phyloP scores from a whole-genome alignment of 1,140 invertebrate species.

The Drosophila bocqueti region DNA sequence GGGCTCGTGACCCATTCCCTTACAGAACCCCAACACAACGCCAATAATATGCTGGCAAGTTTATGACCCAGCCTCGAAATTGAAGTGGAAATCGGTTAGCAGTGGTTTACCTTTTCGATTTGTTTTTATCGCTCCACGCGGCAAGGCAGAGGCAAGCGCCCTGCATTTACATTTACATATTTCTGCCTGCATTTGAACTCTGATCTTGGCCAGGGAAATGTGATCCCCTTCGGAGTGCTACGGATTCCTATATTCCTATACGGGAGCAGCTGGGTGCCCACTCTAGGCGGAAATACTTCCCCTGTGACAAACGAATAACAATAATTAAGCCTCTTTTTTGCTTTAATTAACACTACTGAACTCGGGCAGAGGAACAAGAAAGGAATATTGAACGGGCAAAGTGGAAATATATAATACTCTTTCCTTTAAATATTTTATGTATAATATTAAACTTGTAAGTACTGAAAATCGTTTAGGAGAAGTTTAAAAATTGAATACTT shows the following conservation, averaged over 20 bases:
- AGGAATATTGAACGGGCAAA: not conserved
- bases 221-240: conserved; percentile 12
- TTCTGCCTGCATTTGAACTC: conserved; percentile 77
- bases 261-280: conserved; percentile 35
- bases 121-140: conserved; percentile 57
- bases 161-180: conserved; percentile 78
- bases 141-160: conserved; percentile 59
- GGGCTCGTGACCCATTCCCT: conserved; percentile 67
- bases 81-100: conserved; percentile 62
- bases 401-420: conserved; percentile 6
- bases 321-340: conserved; percentile 52
- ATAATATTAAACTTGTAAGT: not conserved
- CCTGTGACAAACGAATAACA: conserved; percentile 49
- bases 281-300: conserved; percentile 61
- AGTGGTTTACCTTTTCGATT: conserved; percentile 49
- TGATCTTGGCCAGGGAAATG: conserved; percentile 44
- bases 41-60: conserved; percentile 51
- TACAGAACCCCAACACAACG: conserved; percentile 17
- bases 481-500: not conserved
- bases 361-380: conserved; percentile 41
- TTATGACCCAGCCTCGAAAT: conserved; percentile 63
- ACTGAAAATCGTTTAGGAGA: no score
- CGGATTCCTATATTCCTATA: not conserved
- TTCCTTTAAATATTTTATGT: no score
- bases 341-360: conserved; percentile 80